Evolutionary conservation across 1,140 invertebrate species (phyloP), one percentile per base, ranked within the genome.

Genomic region (Drosophila burlai): DNA sequence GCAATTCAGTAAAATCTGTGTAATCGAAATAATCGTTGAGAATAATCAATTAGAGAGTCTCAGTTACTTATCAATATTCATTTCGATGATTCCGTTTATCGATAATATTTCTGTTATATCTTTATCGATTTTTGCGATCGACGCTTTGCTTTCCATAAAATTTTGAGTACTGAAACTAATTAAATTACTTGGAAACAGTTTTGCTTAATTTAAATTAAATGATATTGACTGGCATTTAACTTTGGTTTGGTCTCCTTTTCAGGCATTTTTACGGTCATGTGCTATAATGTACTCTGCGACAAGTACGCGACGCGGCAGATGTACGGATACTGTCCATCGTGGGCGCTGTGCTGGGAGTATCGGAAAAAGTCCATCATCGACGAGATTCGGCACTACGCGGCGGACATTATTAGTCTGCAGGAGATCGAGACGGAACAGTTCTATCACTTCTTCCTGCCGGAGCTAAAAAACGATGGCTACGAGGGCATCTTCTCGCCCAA

Each of bases 391-490:
- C 97, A 98, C 92, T 99, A 99, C 92, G 96, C 96, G n/a, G 98
- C 99, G 11, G 99, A 99, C 93, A 99, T 99, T 69, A 99, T 99
- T 81, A 98, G 98, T 90, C 95, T 99, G 61, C 95, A 99, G 96
- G 99, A 99, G 94, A 98, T 99, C 31, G 98, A 99, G 94, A 99
- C 99, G 65, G 99, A 99, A 93, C 99, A 99, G 94, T 99, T 99
- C 94, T 98, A 98, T 93, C 97, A 97, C 92, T 99, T 98, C 93
- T 99, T 99, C 93, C 94, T 98, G 79, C 98, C 98, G 1, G 98
- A 99, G 93, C 94, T 99, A 21, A 97, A 98, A 91, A 95, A 96
- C 63, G 97, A 98, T 78, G 98, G 97, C 16, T 99, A 99, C 93
- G 96, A 98, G 79, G 99, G 99, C n/a, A 99, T 99, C 68, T 99